Percentiles rank a stretch among this genome's conserved stretches.
Conservation (phyloP, 2,113 vertebrate genomes). For the Scomber scombrus region DNA sequence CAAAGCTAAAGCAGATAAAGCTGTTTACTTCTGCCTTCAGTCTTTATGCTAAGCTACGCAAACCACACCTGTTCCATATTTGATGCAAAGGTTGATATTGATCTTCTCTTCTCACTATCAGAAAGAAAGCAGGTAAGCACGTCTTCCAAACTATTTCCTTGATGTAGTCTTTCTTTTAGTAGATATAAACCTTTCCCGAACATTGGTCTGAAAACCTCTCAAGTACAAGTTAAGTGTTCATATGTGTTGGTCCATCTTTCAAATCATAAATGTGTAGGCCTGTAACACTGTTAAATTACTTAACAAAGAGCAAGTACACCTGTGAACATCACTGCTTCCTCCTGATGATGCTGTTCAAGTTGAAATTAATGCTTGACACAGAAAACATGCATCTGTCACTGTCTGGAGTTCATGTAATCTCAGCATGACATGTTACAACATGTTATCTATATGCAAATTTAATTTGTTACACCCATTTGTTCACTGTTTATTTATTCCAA, state of each 20-base stretch:
- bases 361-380: background rate
- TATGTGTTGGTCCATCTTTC: background rate
- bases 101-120: too few relatives aligned
- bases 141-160: background rate
- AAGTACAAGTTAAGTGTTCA: background rate
- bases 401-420: background rate
- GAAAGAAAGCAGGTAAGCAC: background rate
- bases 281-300: background rate
- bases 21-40: too few relatives aligned
- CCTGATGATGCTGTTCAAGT: background rate
- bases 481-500: slow-evolving; percentile 15
- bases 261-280: background rate
- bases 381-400: background rate
- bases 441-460: slow-evolving; percentile 7
- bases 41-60: too few relatives aligned
- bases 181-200: background rate
- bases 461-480: background rate
- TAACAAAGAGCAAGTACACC: background rate
- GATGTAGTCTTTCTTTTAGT: too few relatives aligned
- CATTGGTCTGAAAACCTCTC: too few relatives aligned
- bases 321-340: background rate
- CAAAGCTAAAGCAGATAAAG: too few relatives aligned
- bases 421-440: background rate
- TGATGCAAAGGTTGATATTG: background rate
- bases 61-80: too few relatives aligned